A percentile compares a stretch with the other conserved stretches of the same genome.
phyloP scores from a whole-genome alignment of 1,140 invertebrate species.

The Andrena cerasifolii region DNA sequence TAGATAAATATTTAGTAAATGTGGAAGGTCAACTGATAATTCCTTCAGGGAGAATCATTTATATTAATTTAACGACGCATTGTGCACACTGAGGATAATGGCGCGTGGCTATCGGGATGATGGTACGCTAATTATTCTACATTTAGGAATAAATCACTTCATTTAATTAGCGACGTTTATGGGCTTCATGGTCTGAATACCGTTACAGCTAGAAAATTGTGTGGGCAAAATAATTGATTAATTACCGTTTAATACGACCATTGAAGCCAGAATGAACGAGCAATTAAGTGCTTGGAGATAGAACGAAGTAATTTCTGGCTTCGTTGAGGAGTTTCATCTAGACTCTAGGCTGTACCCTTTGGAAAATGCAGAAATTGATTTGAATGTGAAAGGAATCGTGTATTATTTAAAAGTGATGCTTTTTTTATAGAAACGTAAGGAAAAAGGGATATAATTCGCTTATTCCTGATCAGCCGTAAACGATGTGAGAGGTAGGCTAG shows the following conservation, averaged over 20 bases:
- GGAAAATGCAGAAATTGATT: too few relatives aligned
- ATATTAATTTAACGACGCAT: neutral
- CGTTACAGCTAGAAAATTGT: neutral
- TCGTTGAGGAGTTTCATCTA: too few relatives aligned
- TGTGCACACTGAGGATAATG: neutral
- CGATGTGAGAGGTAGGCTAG: slow-evolving; percentile 58
- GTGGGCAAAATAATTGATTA: neutral
- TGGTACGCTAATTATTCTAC: neutral
- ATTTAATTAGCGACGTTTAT: neutral
- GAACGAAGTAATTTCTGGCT: too few relatives aligned
- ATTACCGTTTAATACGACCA: neutral
- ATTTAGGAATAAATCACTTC: neutral
- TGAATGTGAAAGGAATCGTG: too few relatives aligned
- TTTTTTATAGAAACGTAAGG: neutral
- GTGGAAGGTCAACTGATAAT: neutral
- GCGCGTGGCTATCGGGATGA: neutral
- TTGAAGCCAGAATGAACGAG: too few relatives aligned
- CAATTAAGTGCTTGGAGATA: neutral
- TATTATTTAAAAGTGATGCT: neutral
- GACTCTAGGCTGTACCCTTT: too few relatives aligned
- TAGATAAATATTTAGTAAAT: too few relatives aligned
- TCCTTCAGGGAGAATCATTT: neutral
- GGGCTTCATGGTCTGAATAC: slow-evolving; percentile 25
- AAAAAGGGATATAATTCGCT: neutral
- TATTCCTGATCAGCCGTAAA: neutral